Evolutionary conservation across 2,888 invertebrate genomes (phyloP).

Genomic region (Lasioglossum lativentre): DNA sequence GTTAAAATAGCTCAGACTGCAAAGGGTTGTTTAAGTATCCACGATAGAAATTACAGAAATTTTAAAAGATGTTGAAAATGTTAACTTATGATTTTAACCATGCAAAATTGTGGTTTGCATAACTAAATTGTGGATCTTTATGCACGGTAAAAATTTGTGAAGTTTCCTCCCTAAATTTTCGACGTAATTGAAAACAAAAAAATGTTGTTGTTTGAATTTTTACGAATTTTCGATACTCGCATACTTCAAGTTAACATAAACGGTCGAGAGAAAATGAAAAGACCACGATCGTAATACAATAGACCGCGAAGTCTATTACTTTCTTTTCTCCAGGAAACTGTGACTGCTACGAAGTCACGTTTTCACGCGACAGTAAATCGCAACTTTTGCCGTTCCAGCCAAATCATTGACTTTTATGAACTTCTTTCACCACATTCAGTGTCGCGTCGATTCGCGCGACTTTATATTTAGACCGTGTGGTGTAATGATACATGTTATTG

Average conservation of each 20-base stretch:
- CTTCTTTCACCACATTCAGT: background rate
- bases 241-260: background rate
- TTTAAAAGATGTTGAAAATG: too few relatives aligned
- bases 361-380: background rate
- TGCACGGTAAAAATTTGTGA: too few relatives aligned
- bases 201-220: background rate
- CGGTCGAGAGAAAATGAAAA: background rate
- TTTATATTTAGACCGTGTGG: background rate
- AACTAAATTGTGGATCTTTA: too few relatives aligned
- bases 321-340: background rate
- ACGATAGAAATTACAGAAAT: too few relatives aligned
- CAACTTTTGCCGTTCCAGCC: background rate
- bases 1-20: too few relatives aligned
- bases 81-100: too few relatives aligned
- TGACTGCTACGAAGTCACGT: background rate
- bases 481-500: background rate
- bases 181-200: background rate
- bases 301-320: background rate
- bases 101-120: too few relatives aligned
- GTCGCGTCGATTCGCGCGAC: background rate
- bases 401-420: slow-evolving; percentile 10
- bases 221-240: background rate
- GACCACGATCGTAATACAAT: background rate
- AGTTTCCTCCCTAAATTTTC: too few relatives aligned
- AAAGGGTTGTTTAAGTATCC: too few relatives aligned